Base-by-base conservation (phyloP, 1,140 invertebrate species). In the Prorops nasuta region DNA sequence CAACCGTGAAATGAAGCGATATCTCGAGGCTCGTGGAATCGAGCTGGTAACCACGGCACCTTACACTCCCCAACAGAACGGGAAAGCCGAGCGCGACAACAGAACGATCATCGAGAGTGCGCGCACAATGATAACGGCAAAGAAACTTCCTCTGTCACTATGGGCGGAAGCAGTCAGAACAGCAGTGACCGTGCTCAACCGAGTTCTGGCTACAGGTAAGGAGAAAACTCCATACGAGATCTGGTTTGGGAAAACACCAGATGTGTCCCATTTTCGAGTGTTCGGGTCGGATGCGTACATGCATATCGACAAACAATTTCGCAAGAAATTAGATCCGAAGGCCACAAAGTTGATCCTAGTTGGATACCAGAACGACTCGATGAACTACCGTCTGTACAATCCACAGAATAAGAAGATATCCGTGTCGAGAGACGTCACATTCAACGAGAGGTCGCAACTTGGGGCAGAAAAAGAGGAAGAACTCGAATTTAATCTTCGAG, bases 101-200 rank as follows among this genome's bases (percentile, higher is more conserved):
- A 39, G 75, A 10, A 77, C 69, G 0, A 61, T 79, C 12, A 50
- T 74, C 0, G 72, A 80, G 49, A 58, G 44, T 28, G 76, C 71
- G 0, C 43, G 71, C 19, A 44, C 66, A n/a, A 72, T 79, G 71
- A 22, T 79, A 1, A 24, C 55, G 8, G 56, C 59, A 14, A 54
- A 64, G 18, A 49, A 69, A 16, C 39, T 81, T 17, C 59, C 64
- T n/a, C 54, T 62, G 20, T 42, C 51, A 2, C 59, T 77, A 12
- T 81, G 74, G 77, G 72, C 65, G 0, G 77, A 81, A 65, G 77
- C 78, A 15, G 58, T 76, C 0, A 59, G 61, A 36, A 78, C 71
- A 3, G 66, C 69, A 0, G 51, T 50, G 6, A 56, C 58, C 24
- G 31, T 54, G 3, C 35, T 52, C 1, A 61, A 61, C 31, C 15